Conservation (phyloP, 2,113 vertebrate species). For the Notarius lentiginosus region DNA sequence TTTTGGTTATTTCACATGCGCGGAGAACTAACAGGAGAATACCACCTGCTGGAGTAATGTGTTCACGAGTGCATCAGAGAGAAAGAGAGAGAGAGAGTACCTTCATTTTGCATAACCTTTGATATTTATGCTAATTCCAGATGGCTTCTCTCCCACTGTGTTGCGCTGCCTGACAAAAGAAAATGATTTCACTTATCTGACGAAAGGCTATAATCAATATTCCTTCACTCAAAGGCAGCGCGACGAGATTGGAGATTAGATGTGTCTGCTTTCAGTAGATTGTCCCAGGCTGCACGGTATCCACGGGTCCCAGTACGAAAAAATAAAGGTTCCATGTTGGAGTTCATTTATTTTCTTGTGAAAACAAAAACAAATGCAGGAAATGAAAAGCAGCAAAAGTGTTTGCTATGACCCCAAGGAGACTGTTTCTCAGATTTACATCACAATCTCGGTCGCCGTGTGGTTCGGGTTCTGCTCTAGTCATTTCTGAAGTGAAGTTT, state of each 20-base stretch:
- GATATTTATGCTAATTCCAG: constrained; percentile 73
- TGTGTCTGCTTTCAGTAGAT: constrained; percentile 53
- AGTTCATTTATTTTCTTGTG: constrained; percentile 28
- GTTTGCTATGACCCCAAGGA: background rate
- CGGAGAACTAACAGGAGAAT: constrained; percentile 45
- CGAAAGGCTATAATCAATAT: constrained; percentile 47
- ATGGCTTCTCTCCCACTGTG: constrained; percentile 53
- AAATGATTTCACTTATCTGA: constrained; percentile 64
- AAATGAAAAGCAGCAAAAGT: constrained; percentile 7
- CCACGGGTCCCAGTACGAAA: constrained; percentile 23
- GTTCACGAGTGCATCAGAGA: background rate
- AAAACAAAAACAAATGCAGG: constrained; percentile 21
- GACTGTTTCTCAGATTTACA: background rate
- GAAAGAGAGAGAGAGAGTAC: constrained; percentile 12
- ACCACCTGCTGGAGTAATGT: constrained; percentile 54
- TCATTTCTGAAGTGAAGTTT: background rate
- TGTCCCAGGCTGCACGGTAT: constrained; percentile 21
- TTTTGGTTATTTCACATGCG: constrained; percentile 6
- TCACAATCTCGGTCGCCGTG: background rate
- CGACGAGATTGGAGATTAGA: constrained; percentile 60
- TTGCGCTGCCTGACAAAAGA: constrained; percentile 51
- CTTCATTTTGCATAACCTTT: constrained; percentile 63
- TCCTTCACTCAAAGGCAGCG: constrained; percentile 53
- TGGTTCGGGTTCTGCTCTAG: background rate
- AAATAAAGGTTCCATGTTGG: background rate